A percentile compares a stretch with the other conserved stretches of the same genome.
Evolutionary conservation across 1,140 invertebrate genomes (phyloP).

Genomic region (Akabosia matsudoensis): DNA sequence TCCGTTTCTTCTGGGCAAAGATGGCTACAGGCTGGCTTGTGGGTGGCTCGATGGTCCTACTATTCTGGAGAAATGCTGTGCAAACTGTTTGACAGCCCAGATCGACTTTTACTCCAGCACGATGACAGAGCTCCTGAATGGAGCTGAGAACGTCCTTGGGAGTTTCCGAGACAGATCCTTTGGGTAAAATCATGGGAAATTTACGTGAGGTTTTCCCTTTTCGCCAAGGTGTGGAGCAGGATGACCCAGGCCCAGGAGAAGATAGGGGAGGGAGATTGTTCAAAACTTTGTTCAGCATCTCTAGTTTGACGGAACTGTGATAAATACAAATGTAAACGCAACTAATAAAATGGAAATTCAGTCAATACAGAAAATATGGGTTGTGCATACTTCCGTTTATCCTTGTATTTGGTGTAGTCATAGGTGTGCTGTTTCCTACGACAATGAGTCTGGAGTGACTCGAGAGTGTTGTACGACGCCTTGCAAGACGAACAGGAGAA

Average conservation of each 20-base stretch:
- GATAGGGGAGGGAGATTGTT: not conserved
- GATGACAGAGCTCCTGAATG: not conserved
- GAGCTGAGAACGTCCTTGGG: not conserved
- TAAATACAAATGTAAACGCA: not conserved
- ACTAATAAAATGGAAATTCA: not conserved
- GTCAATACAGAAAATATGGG: no score
- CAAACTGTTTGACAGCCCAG: not conserved
- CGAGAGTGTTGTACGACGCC: slow-evolving; percentile 56
- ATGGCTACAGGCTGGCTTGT: not conserved
- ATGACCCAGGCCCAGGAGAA: not conserved
- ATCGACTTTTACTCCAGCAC: not conserved
- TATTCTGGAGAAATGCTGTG: not conserved
- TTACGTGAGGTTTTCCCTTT: not conserved
- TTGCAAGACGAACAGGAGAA: slow-evolving; percentile 54
- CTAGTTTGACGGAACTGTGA: slow-evolving; percentile 1
- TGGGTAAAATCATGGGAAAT: not conserved
- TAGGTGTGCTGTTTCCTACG: slow-evolving; percentile 56
- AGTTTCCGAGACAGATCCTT: not conserved
- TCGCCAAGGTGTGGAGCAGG: not conserved
- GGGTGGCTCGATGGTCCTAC: not conserved
- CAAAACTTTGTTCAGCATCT: not conserved
- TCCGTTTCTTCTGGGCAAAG: not conserved
- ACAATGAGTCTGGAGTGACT: slow-evolving; percentile 60
- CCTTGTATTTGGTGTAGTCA: slow-evolving; percentile 44
- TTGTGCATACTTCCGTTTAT: slow-evolving; percentile 43